A percentile compares a stretch with the other conserved stretches of the same genome.
These are phyloP conservation scores for Metallyticus violacea DNA, from an alignment of 2,888 invertebrate genomes.

Conservation along the genomic window DNA sequence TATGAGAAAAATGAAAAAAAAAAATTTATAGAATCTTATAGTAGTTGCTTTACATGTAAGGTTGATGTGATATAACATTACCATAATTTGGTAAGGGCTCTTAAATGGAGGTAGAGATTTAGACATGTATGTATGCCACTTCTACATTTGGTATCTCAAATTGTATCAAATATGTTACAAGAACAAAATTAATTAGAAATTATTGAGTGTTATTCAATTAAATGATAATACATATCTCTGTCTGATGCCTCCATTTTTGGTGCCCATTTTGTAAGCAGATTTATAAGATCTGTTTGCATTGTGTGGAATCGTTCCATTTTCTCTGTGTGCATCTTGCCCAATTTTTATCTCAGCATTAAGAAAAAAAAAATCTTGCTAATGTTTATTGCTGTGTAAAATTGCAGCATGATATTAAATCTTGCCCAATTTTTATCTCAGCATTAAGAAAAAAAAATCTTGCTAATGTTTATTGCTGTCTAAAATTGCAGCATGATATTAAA, in stretches of 20 bases:
- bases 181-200: background rate
- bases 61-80: slow-evolving; percentile 50
- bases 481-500: background rate
- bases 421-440: background rate
- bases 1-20: slow-evolving; percentile 22
- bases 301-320: slow-evolving; percentile 12
- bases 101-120: background rate
- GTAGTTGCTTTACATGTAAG: slow-evolving; percentile 51
- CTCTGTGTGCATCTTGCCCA: background rate
- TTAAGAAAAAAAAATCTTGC: background rate
- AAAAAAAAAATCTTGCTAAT: background rate
- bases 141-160: background rate
- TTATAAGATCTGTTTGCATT: slow-evolving; percentile 29
- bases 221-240: background rate
- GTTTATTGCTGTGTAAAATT: background rate
- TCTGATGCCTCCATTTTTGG: slow-evolving; percentile 7
- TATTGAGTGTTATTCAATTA: background rate
- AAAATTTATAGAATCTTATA: slow-evolving; percentile 37
- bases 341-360: background rate
- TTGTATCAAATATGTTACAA: background rate
- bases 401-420: background rate
- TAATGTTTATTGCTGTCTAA: background rate
- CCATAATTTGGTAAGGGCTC: slow-evolving; percentile 15
- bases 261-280: slow-evolving; percentile 32
- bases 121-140: background rate